Evolutionary conservation across 2,797 vertebrate species (phyloP), one percentile per base, ranked within the genome.

Genomic region (Cottoperca gobio): DNA sequence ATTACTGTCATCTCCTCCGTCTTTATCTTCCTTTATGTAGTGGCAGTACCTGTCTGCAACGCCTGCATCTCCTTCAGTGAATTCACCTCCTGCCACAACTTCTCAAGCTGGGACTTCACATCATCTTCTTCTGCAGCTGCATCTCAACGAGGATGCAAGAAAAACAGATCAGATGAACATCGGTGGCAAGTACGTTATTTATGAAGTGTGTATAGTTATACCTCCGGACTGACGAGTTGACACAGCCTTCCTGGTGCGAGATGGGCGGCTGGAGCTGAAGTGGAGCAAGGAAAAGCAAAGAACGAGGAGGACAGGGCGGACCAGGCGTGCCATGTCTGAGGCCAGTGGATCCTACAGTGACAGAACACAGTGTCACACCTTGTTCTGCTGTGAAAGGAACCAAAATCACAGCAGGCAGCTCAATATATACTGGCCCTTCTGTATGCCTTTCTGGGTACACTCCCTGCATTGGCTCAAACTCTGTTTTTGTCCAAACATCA

Each of bases 61-160:
- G 97, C 98, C 88, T 99, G 97, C 84, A 97, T 97, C 93, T 99
- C 97, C 88, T 99, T 99, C 89, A 99, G 91, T 19, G 96, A 96
- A 46, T 99, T 99, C 81, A 99, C 96, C 94, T 99, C 98, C 84
- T 92, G 94, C 98, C 98, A 99, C 81, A 99, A 66, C 88, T 95
- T 98, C 82, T 96, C 95, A 71, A 99, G 93, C 92, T 99, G 97
- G 52, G 92, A 93, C 91, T 93, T 97, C 79, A 97, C 87, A 77
- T 98, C 96, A 11, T 95, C 95, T 65, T 97, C 95, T 43, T 95
- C 95, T 89, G 94, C 91, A 83, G 95, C 96, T 90, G 84, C 64
- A 85, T 83, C 65, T 71, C 76, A 26, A 60, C 11, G 3, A 60
- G 76, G 60, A 78, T 70, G 17, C 14, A 62, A 81, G 23, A 26